phyloP scores from a whole-genome alignment of 2,797 vertebrate genomes.

The Sebastes trivittatus region DNA sequence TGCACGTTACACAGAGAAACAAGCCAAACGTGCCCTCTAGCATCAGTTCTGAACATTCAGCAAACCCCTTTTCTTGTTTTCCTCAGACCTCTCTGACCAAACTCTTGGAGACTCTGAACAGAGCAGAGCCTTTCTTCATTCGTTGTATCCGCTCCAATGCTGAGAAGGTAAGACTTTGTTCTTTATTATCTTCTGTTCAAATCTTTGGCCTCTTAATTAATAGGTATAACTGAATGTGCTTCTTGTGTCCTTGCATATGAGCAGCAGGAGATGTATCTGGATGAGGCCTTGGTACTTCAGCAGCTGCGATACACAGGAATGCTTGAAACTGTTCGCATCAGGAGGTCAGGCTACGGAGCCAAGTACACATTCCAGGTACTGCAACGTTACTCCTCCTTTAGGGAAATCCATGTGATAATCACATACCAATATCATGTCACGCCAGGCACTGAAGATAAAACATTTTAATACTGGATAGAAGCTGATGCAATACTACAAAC shows the following conservation, averaged over 20 bases:
- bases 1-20: not conserved
- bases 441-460: not conserved
- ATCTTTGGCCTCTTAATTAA: not conserved
- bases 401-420: not conserved
- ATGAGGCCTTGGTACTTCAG: conserved; percentile 93
- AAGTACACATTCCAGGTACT: conserved; percentile 97
- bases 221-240: not conserved
- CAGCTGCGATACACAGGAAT: conserved; percentile 98
- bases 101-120: conserved; percentile 92
- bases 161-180: conserved; percentile 86
- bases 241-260: conserved; percentile 33
- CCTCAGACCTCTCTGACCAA: conserved; percentile 94
- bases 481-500: not conserved
- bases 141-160: conserved; percentile 98
- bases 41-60: not conserved
- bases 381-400: not conserved
- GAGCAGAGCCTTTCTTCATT: conserved; percentile 97
- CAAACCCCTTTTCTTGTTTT: not conserved
- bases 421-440: not conserved
- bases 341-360: conserved; percentile 96
- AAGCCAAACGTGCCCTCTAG: not conserved
- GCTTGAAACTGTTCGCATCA: conserved; percentile 97
- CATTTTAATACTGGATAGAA: not conserved
- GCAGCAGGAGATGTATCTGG: conserved; percentile 94
- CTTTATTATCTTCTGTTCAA: not conserved